These are phyloP conservation scores for Ptychobarbus kaznakovi DNA, from an alignment of 2,797 vertebrate species.

Conservation along the genomic window DNA sequence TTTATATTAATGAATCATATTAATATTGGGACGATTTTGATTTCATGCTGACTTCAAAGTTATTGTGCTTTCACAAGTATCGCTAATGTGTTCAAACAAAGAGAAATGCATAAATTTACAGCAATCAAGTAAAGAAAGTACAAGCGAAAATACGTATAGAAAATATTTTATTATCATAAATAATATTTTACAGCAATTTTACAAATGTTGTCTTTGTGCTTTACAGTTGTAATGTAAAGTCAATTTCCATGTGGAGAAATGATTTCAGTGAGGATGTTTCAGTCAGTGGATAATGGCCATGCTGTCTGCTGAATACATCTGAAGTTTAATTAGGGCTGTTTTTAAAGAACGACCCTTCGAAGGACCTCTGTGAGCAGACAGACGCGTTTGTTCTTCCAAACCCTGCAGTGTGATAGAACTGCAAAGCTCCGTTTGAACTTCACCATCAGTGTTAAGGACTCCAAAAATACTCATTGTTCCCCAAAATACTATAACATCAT, in stretches of 20 bases:
- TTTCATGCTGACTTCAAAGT: slow-evolving; percentile 6
- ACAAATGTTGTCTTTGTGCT: slow-evolving; percentile 70
- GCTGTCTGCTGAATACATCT: slow-evolving; percentile 25
- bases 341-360: slow-evolving; percentile 24
- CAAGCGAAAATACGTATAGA: slow-evolving; percentile 67
- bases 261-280: slow-evolving; percentile 61
- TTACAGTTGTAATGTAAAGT: slow-evolving; percentile 59
- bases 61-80: background rate
- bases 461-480: slow-evolving; percentile 32
- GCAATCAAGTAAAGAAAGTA: slow-evolving; percentile 37
- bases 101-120: background rate
- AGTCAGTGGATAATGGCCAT: slow-evolving; percentile 46
- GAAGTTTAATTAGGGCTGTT: slow-evolving; percentile 23
- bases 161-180: slow-evolving; percentile 82
- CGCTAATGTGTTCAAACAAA: slow-evolving; percentile 5
- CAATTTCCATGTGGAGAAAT: slow-evolving; percentile 69
- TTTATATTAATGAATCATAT: background rate
- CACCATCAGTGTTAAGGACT: slow-evolving; percentile 29
- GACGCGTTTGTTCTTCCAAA: slow-evolving; percentile 19
- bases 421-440: slow-evolving; percentile 9
- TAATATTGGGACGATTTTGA: background rate
- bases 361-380: slow-evolving; percentile 11
- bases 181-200: slow-evolving; percentile 70
- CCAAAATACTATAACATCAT: slow-evolving; percentile 13
- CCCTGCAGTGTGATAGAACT: slow-evolving; percentile 24